A percentile compares a stretch with the other conserved stretches of the same genome.
phyloP scores from a whole-genome alignment of 2,888 invertebrate genomes.

The Yponomeuta sedellus region DNA sequence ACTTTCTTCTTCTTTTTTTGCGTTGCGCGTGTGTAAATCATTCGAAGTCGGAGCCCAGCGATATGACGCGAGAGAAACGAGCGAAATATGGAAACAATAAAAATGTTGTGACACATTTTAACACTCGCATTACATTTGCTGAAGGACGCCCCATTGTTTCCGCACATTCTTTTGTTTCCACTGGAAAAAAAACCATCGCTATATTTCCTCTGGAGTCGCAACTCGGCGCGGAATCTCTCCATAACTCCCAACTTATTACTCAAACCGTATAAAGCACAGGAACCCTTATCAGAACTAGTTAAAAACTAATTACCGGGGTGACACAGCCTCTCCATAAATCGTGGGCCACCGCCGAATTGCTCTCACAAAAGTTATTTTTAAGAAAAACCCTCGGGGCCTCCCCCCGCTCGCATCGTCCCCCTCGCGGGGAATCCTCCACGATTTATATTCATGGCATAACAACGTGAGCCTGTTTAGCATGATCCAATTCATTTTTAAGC shows the following conservation, averaged over 20 bases:
- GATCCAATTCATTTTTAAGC: constrained; percentile 53
- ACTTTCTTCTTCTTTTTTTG: constrained; percentile 65
- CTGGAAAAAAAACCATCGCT: not conserved
- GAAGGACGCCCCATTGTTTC: constrained; percentile 19
- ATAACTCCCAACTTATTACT: constrained; percentile 60
- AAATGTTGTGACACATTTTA: constrained; percentile 62
- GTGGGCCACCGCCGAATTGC: constrained; percentile 68
- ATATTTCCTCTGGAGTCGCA: constrained; percentile 15
- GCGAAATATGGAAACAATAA: constrained; percentile 60
- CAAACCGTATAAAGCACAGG: constrained; percentile 58
- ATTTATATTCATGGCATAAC: constrained; percentile 78
- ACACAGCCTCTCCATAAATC: constrained; percentile 76
- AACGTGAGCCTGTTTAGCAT: constrained; percentile 69
- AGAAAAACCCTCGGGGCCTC: constrained; percentile 73
- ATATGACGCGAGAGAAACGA: constrained; percentile 52
- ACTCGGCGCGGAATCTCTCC: constrained; percentile 36
- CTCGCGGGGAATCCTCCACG: constrained; percentile 76
- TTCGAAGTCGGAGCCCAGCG: constrained; percentile 37
- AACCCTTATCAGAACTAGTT: constrained; percentile 77
- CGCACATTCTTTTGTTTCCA: constrained; percentile 16
- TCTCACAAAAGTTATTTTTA: constrained; percentile 76
- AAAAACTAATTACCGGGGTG: constrained; percentile 76
- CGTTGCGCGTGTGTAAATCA: constrained; percentile 57
- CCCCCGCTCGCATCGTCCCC: constrained; percentile 34
- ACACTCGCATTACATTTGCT: constrained; percentile 16